Conservation (phyloP, 2,888 invertebrate genomes). For the Euphydryas editha region DNA sequence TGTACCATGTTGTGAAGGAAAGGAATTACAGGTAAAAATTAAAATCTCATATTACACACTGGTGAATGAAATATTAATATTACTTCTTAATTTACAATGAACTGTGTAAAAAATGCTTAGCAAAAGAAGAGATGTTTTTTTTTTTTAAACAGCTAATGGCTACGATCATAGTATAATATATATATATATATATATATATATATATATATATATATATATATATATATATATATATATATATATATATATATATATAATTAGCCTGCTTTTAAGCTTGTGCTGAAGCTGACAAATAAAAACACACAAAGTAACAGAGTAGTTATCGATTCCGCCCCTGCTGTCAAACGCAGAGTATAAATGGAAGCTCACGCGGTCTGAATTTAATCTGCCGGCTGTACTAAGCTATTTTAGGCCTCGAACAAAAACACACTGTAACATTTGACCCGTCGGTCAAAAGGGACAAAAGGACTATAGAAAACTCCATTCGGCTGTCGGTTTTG, state of each 20-base stretch:
- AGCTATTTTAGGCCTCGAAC: constrained; percentile 28
- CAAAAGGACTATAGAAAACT: constrained; percentile 26
- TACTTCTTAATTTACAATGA: too few species aligned
- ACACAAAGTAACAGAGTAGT: constrained; percentile 1
- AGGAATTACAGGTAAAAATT: constrained; percentile 62
- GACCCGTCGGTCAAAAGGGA: constrained; percentile 38
- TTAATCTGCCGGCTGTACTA: constrained; percentile 29
- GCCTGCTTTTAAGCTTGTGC: too few species aligned
- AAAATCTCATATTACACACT: neutral
- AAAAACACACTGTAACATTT: constrained; percentile 29
- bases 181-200: too few species aligned
- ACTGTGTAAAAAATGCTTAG: neutral
- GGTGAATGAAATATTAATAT: too few species aligned
- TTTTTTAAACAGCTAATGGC: too few species aligned
- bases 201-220: too few species aligned
- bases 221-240: too few species aligned
- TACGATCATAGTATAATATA: too few species aligned
- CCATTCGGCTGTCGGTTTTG: constrained; percentile 3
- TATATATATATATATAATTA: too few species aligned
- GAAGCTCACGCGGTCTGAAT: constrained; percentile 20
- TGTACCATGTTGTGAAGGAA: constrained; percentile 76
- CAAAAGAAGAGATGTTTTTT: too few species aligned
- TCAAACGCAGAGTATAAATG: constrained; percentile 25
- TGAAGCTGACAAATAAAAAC: too few species aligned
- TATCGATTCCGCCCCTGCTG: constrained; percentile 13